Evolutionary conservation across 2,113 vertebrate species (phyloP).

Genomic region (Daphoenositta chrysoptera): DNA sequence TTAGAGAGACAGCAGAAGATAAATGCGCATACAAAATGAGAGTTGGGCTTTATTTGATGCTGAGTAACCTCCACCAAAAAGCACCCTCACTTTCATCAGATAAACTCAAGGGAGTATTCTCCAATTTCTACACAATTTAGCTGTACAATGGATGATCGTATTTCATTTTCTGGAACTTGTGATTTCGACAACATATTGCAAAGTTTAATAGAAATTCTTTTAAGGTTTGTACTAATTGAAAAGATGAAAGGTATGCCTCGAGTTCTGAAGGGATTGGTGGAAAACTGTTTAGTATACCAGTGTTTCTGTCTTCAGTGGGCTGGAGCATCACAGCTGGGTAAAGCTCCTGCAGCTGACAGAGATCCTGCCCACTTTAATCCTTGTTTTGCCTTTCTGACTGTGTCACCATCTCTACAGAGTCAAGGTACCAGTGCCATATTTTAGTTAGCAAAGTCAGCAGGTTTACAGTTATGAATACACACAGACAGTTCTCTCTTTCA

Average conservation of each 20-base stretch:
- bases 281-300: neutral
- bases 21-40: conserved; percentile 19
- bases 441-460: neutral
- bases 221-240: neutral
- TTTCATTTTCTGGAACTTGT: neutral
- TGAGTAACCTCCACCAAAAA: neutral
- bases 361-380: neutral
- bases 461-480: neutral
- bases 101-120: neutral
- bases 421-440: neutral
- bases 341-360: neutral
- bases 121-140: neutral
- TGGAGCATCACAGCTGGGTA: neutral
- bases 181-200: neutral
- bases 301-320: neutral
- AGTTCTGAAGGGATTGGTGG: neutral
- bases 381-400: neutral
- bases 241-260: neutral
- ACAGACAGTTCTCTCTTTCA: neutral
- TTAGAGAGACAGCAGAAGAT: conserved; percentile 16
- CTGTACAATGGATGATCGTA: neutral
- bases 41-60: neutral
- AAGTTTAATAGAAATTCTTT: neutral
- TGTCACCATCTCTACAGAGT: neutral
- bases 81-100: neutral